A percentile compares a stretch with the other conserved stretches of the same genome.
phyloP scores from a whole-genome alignment of 2,113 vertebrate genomes.

The Phrynosoma blainvillii region DNA sequence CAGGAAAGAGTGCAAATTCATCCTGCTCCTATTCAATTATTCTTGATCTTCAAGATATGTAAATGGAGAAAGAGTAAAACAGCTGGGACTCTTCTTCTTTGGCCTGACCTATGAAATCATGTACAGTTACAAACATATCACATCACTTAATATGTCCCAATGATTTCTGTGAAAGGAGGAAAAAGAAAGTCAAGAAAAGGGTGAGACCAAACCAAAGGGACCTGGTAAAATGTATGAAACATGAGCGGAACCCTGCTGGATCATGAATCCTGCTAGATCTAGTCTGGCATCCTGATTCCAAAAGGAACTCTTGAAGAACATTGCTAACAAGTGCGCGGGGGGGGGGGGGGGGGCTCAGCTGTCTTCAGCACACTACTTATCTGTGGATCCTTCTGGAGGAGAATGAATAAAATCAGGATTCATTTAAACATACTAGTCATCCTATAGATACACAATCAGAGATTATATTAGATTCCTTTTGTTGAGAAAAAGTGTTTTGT shows the following conservation, averaged over 20 bases:
- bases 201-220: background rate
- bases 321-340: no score
- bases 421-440: background rate
- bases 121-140: background rate
- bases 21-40: background rate
- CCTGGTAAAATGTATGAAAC: background rate
- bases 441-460: background rate
- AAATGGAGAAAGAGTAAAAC: background rate
- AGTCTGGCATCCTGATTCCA: background rate
- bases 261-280: background rate
- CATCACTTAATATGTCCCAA: background rate
- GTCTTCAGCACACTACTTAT: background rate
- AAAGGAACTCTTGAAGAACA: background rate
- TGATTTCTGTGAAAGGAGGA: background rate
- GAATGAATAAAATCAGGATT: no score
- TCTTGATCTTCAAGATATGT: background rate
- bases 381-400: background rate
- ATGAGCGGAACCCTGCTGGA: background rate
- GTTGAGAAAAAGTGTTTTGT: background rate
- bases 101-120: background rate
- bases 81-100: background rate
- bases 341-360: background rate
- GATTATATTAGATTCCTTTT: background rate
- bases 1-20: fast-evolving
- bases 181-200: constrained; percentile 19